Percentiles rank a stretch among this genome's conserved stretches.
These are phyloP conservation scores for Scaptomyza hsui DNA, from an alignment of 1,140 invertebrate species.

Conservation along the genomic window DNA sequence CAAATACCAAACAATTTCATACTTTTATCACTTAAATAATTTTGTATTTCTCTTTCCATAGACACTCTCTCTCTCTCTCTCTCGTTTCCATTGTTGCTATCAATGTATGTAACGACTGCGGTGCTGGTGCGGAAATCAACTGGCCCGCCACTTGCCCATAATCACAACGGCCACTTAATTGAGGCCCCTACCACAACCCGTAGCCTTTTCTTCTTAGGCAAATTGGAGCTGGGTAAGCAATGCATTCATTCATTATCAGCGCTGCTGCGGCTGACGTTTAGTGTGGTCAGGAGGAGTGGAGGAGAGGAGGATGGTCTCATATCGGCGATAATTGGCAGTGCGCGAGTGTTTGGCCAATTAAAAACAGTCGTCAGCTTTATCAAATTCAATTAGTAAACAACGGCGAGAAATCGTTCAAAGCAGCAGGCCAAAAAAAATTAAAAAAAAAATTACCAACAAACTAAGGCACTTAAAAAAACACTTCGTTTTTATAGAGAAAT, in stretches of 20 bases:
- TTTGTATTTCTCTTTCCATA: not conserved
- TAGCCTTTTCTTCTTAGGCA: conserved; percentile 34
- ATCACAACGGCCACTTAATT: conserved; percentile 39
- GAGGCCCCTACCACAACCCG: not conserved
- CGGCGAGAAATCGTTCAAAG: conserved; percentile 17
- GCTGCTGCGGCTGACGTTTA: not conserved
- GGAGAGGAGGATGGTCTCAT: conserved; percentile 1
- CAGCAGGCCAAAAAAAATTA: conserved; percentile 2
- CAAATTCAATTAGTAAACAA: conserved; percentile 70
- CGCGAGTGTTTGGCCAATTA: conserved; percentile 62
- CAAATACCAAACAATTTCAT: conserved; percentile 1
- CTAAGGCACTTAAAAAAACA: not conserved
- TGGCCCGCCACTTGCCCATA: conserved; percentile 37
- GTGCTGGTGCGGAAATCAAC: conserved; percentile 35
- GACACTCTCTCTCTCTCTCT: too few species aligned
- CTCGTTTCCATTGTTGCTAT: conserved; percentile 23
- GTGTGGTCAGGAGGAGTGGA: not conserved
- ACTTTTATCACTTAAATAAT: not conserved
- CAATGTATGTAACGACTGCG: not conserved
- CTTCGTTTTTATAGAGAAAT: too few species aligned
- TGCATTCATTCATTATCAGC: conserved; percentile 25
- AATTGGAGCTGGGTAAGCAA: conserved; percentile 24
- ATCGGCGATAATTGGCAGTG: conserved; percentile 60
- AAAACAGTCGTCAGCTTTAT: conserved; percentile 62
- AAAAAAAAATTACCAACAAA: too few species aligned